Percentiles rank a stretch among this genome's conserved stretches.
phyloP scores from a whole-genome alignment of 2,113 vertebrate genomes.

The Phodopus roborovskii region DNA sequence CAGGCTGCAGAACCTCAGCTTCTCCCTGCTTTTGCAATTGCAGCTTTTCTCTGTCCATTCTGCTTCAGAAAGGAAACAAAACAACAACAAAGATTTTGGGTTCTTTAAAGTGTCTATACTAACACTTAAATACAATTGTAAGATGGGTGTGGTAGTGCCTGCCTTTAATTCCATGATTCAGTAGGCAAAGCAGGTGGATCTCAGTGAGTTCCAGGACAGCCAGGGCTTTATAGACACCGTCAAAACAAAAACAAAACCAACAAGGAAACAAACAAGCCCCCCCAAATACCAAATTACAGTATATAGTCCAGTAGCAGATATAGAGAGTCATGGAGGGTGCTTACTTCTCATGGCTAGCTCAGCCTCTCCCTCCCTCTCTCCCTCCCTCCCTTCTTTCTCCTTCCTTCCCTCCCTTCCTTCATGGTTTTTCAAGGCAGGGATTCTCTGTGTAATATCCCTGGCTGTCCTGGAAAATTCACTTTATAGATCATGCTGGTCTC shows the following conservation, averaged over 20 bases:
- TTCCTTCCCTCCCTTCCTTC: no score
- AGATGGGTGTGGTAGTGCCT: background rate
- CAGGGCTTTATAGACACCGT: background rate
- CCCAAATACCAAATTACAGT: background rate
- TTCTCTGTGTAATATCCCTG: no score
- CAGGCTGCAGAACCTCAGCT: background rate
- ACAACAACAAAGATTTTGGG: background rate
- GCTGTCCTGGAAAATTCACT: no score
- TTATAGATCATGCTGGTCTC: no score
- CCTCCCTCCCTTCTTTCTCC: no score
- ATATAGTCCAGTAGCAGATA: background rate
- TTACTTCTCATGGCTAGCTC: background rate
- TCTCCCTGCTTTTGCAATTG: background rate
- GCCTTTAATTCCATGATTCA: background rate
- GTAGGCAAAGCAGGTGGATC: background rate
- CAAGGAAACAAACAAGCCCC: background rate
- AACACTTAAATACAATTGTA: background rate
- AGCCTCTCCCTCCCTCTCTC: no score
- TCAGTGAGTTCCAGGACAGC: background rate
- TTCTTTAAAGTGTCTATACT: background rate
- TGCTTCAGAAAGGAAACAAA: background rate
- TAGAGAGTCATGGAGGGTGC: background rate
- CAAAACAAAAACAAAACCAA: background rate
- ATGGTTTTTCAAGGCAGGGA: no score
- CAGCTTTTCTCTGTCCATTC: background rate